phyloP scores from a whole-genome alignment of 2,113 vertebrate genomes.

The Tenrec ecaudatus region DNA sequence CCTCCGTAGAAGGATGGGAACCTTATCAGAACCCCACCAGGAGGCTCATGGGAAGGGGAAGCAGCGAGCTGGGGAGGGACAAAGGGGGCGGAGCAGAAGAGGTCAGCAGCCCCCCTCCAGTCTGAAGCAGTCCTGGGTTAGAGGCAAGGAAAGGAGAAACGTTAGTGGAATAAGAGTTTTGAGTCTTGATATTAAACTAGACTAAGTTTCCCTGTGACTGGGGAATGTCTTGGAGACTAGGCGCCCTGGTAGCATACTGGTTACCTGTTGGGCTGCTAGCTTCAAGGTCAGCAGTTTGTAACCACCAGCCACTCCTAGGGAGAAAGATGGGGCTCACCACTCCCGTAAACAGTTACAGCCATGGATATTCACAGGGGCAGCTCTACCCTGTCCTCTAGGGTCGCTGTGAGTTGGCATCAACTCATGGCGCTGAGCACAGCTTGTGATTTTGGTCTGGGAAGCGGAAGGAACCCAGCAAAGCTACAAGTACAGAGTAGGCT shows the following conservation, averaged over 20 bases:
- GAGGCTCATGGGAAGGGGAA: too few relatives aligned
- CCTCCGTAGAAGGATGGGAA: not conserved
- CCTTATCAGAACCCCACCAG: rapidly evolving
- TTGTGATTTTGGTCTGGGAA: not conserved
- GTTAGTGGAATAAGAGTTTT: not conserved
- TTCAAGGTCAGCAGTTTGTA: too few relatives aligned
- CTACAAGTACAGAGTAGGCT: not conserved
- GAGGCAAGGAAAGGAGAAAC: not conserved
- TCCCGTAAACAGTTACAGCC: too few relatives aligned
- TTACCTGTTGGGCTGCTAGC: too few relatives aligned
- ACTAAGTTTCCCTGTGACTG: not conserved
- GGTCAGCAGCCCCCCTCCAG: not conserved
- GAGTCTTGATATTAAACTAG: not conserved
- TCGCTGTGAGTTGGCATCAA: too few relatives aligned
- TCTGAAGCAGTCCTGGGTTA: not conserved
- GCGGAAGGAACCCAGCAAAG: not conserved
- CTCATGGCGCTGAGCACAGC: too few relatives aligned
- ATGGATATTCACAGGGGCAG: too few relatives aligned
- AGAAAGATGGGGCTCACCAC: too few relatives aligned
- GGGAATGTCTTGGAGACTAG: not conserved
- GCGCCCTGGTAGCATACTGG: too few relatives aligned
- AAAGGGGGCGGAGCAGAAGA: not conserved
- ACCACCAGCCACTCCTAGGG: too few relatives aligned
- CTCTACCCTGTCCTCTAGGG: too few relatives aligned
- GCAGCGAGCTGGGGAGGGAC: not conserved